Evolutionary conservation across 1,140 invertebrate species (phyloP).

Genomic region (Reticulitermes speratus): DNA sequence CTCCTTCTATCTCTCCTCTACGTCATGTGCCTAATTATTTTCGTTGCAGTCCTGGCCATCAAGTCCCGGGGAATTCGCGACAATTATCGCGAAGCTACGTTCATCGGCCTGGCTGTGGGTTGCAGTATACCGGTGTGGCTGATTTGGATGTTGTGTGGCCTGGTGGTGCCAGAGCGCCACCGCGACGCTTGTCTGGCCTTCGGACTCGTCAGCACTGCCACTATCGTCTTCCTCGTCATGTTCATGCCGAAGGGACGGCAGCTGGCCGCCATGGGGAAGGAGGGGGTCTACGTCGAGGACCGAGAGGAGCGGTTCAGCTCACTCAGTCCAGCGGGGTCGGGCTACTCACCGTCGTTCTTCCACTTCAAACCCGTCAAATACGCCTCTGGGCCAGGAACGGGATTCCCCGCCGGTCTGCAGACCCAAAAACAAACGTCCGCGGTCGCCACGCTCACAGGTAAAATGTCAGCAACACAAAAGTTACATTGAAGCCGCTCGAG

Average conservation of each 20-base stretch:
- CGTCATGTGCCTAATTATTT: conserved; percentile 76
- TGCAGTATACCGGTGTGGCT: conserved; percentile 84
- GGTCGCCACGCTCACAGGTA: conserved; percentile 57
- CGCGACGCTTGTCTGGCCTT: conserved; percentile 86
- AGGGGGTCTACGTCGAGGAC: conserved; percentile 75
- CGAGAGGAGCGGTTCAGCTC: conserved; percentile 74
- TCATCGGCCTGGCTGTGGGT: conserved; percentile 83
- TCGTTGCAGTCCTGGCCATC: conserved; percentile 80
- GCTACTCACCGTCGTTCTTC: conserved; percentile 86
- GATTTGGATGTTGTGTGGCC: conserved; percentile 72
- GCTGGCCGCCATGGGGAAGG: conserved; percentile 82
- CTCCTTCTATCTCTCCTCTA: conserved; percentile 79
- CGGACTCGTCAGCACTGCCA: conserved; percentile 77
- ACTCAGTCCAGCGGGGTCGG: conserved; percentile 71
- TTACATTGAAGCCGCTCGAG: not conserved
- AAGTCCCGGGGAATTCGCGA: conserved; percentile 85
- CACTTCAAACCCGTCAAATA: conserved; percentile 84
- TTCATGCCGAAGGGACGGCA: conserved; percentile 93
- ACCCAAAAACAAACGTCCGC: conserved; percentile 37
- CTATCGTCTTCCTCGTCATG: conserved; percentile 86
- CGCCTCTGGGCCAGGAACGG: conserved; percentile 31
- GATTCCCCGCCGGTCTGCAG: not conserved
- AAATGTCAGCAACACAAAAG: too few relatives aligned
- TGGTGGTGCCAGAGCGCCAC: conserved; percentile 72
- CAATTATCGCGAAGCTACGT: conserved; percentile 87